A percentile compares a stretch with the other conserved stretches of the same genome.
Conservation (phyloP, 2,888 invertebrate genomes). For the Drosophila meridiana region DNA sequence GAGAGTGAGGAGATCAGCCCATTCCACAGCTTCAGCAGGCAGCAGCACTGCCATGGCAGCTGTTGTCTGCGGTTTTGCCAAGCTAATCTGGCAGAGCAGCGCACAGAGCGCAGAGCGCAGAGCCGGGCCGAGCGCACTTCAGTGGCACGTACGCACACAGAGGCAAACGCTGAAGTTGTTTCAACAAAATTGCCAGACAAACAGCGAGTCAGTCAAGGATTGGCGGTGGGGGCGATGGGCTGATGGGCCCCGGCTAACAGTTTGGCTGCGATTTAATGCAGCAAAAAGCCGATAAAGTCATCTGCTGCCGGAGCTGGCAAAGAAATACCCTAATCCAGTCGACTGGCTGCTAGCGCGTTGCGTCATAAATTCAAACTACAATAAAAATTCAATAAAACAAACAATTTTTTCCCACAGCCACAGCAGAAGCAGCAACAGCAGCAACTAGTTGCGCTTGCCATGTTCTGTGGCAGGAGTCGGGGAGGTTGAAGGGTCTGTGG, state of each 20-base stretch:
- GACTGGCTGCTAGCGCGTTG: slow-evolving; percentile 47
- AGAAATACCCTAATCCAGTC: slow-evolving; percentile 77
- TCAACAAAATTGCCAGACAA: slow-evolving; percentile 81
- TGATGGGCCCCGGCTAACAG: slow-evolving; percentile 57
- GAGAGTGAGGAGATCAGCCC: not conserved
- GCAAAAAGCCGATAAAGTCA: slow-evolving; percentile 80
- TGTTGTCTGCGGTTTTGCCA: slow-evolving; percentile 79
- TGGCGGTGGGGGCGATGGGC: not conserved
- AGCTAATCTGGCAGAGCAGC: slow-evolving; percentile 73
- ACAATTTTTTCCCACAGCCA: slow-evolving; percentile 59
- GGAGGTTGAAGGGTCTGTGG: not conserved
- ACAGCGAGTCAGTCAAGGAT: slow-evolving; percentile 35
- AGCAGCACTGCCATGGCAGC: slow-evolving; percentile 63
- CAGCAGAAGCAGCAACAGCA: slow-evolving; percentile 16
- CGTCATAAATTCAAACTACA: slow-evolving; percentile 83
- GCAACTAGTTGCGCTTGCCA: slow-evolving; percentile 68
- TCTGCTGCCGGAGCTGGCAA: slow-evolving; percentile 56
- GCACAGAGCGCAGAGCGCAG: not conserved
- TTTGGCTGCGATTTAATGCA: slow-evolving; percentile 78
- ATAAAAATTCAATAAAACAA: slow-evolving; percentile 84
- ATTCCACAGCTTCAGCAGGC: not conserved
- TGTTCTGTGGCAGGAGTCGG: not conserved
- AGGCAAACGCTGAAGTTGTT: slow-evolving; percentile 78
- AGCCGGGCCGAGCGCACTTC: slow-evolving; percentile 61
- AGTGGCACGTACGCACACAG: slow-evolving; percentile 79